phyloP scores from a whole-genome alignment of 2,888 invertebrate species.

The Macroteleia sp. region DNA sequence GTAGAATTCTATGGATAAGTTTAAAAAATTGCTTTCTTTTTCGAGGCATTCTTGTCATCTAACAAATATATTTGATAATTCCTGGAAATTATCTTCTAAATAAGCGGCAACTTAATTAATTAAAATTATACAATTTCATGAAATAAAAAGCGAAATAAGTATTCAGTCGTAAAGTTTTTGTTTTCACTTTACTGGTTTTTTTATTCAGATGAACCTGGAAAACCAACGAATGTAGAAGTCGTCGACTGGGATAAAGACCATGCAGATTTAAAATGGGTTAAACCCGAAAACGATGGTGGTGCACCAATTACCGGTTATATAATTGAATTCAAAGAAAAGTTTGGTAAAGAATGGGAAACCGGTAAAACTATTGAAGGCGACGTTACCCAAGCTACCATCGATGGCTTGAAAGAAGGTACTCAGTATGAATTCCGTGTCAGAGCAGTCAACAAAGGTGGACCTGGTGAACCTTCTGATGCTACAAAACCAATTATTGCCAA shows the following conservation, averaged over 20 bases:
- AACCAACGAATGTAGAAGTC: slow-evolving; percentile 93
- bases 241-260: slow-evolving; percentile 95
- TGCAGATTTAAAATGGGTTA: slow-evolving; percentile 96
- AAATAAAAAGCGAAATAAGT: no score
- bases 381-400: slow-evolving; percentile 90
- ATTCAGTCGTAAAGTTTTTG: no score
- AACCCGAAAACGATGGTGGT: slow-evolving; percentile 94
- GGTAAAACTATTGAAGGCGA: slow-evolving; percentile 91
- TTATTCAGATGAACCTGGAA: slow-evolving; percentile 85
- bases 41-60: no score
- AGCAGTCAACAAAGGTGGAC: slow-evolving; percentile 96
- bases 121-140: no score
- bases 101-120: no score
- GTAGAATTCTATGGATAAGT: no score
- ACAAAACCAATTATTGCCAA: slow-evolving; percentile 96
- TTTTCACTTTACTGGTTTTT: no score
- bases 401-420: slow-evolving; percentile 96
- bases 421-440: slow-evolving; percentile 94
- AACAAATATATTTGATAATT: no score
- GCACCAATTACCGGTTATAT: slow-evolving; percentile 96
- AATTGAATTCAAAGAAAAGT: slow-evolving; percentile 96
- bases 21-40: no score
- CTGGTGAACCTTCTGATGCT: slow-evolving; percentile 94
- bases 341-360: slow-evolving; percentile 97
- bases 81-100: no score